These are phyloP conservation scores for Antechinus stuartii DNA, from an alignment of 2,113 vertebrate species.

Conservation along the genomic window DNA sequence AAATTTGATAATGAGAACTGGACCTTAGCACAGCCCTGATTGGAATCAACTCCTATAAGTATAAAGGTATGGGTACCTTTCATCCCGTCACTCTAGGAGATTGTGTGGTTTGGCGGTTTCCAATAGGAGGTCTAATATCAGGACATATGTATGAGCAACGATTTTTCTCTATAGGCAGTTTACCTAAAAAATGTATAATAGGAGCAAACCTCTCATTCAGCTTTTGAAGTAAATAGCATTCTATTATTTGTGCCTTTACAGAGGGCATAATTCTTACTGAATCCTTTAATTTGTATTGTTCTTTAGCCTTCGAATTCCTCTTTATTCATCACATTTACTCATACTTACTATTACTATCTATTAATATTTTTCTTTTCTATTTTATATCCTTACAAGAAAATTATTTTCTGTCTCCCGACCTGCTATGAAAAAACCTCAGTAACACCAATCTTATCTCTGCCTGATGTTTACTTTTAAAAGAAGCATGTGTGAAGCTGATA, in stretches of 20 bases:
- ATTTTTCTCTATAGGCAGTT: background rate
- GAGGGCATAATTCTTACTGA: background rate
- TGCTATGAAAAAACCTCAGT: background rate
- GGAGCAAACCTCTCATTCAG: background rate
- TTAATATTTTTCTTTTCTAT: background rate
- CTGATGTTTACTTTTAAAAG: constrained; percentile 22
- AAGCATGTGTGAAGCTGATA: background rate
- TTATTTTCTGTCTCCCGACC: background rate
- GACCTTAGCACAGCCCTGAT: background rate
- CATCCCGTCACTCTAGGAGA: background rate
- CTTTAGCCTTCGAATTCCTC: background rate
- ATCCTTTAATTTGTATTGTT: constrained; percentile 24
- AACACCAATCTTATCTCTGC: constrained; percentile 14
- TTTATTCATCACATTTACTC: constrained; percentile 18
- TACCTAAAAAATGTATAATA: background rate
- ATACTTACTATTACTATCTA: background rate
- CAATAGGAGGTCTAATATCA: background rate
- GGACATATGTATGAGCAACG: background rate
- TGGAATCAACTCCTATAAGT: background rate
- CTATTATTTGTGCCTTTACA: constrained; percentile 4
- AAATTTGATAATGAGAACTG: background rate
- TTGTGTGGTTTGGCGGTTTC: background rate
- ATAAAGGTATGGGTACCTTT: background rate
- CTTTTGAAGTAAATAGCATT: background rate
- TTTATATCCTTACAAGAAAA: background rate